Evolutionary conservation across 2,113 vertebrate species (phyloP), one percentile per base, ranked within the genome.

Genomic region (Mesembrinibis cayennensis): DNA sequence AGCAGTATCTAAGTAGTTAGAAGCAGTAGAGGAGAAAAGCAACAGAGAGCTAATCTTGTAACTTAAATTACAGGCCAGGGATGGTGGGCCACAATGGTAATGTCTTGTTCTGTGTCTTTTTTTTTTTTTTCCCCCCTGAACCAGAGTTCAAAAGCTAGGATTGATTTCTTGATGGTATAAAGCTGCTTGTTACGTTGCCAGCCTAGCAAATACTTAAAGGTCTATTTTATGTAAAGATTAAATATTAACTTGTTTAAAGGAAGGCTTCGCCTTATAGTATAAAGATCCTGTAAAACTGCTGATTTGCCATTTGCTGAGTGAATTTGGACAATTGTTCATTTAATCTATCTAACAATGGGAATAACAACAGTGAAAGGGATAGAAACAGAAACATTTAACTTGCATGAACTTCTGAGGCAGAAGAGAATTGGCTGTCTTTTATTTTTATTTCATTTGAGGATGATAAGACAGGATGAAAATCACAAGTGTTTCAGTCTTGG

Each of bases 71-170:
- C 26, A n/a, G 52, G 20, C 16, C 9, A 23, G 38, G 22, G 13
- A 16, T 45, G 13, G 11, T 9, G 30, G 5, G 22, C 40, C n/a
- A 38, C 52, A 21, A 7, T 44, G 40, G 32, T 56, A 55, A 6
- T 47, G 38, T 50, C 42, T 8, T 21, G 4, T 47, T 81, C 44
- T 45, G 7, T 55, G 20, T 0, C 0, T 0, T 21, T 44, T 59
- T 84, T 52, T 55, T 38, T 19, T 47, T 42, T 13, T 42, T 38
- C 38, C 9, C 9, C 44, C 49, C 23, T 59, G 26, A 45, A 62
- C 12, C 21, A 32, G 34, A 58, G 23, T 62, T 81, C 65, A 79
- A 87, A 87, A 93, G n/a, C 47, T 87, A 36, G 17, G 55, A 71
- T 87, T 30, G 47, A 40, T 93, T 92, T 82, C 32, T 59, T 80